A percentile compares a stretch with the other conserved stretches of the same genome.
Evolutionary conservation across 2,113 vertebrate species (phyloP).

Genomic region (Crocuta crocuta): DNA sequence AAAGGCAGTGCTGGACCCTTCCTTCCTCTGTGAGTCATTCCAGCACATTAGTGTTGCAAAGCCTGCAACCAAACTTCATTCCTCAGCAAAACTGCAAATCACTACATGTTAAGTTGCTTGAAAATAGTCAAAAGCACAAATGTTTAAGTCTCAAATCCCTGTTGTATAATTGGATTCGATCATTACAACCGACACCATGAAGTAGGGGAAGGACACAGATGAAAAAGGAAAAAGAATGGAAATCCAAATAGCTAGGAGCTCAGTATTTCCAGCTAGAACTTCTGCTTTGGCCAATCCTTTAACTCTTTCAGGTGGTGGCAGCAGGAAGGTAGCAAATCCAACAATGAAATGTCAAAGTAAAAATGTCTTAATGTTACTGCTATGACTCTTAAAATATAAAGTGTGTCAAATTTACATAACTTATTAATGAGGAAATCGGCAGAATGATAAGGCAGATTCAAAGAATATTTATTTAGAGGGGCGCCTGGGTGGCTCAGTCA

Average conservation of each 20-base stretch:
- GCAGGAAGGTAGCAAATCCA: neutral
- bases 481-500: no score
- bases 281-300: neutral
- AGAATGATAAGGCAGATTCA: neutral
- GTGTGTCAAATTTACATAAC: neutral
- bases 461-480: neutral
- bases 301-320: neutral
- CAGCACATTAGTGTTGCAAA: constrained; percentile 14
- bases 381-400: constrained; percentile 1
- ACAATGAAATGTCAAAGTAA: neutral
- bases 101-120: neutral
- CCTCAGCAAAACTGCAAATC: constrained; percentile 65
- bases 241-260: neutral
- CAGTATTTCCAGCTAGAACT: neutral
- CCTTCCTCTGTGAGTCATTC: constrained; percentile 39
- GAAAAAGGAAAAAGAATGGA: neutral
- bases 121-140: constrained; percentile 61
- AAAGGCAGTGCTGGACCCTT: neutral
- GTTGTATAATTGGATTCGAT: neutral
- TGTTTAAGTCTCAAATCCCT: constrained; percentile 33
- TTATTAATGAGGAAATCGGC: neutral
- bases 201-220: neutral
- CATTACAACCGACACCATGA: constrained; percentile 24
- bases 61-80: constrained; percentile 41
- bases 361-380: neutral